Percentiles rank a stretch among this genome's conserved stretches.
Evolutionary conservation across 2,797 vertebrate genomes (phyloP).

Genomic region (Lagodon rhomboides): DNA sequence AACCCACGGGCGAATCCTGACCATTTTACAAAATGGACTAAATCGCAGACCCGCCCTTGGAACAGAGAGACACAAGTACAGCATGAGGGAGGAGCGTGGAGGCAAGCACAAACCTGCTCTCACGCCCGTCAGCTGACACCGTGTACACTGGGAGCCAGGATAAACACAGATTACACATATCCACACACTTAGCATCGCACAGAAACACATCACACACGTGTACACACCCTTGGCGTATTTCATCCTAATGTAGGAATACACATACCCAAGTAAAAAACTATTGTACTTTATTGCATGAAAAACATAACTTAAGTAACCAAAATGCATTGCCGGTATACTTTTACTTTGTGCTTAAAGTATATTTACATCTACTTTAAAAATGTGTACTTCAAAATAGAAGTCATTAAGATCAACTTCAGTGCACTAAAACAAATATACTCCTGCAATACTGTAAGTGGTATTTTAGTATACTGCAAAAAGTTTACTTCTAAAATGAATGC

Average conservation of each 20-base stretch:
- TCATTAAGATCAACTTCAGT: too few species aligned
- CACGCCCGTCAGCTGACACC: slow-evolving; percentile 49
- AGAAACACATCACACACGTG: slow-evolving; percentile 21
- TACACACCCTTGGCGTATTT: neutral
- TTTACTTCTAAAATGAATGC: too few species aligned
- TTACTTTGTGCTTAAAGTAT: too few species aligned
- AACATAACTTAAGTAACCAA: too few species aligned
- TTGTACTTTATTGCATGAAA: too few species aligned
- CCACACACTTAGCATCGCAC: slow-evolving; percentile 27
- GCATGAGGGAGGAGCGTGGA: slow-evolving; percentile 55
- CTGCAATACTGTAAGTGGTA: too few species aligned
- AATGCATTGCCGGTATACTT: too few species aligned
- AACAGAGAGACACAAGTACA: slow-evolving; percentile 27
- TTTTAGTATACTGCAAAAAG: too few species aligned
- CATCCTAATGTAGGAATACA: neutral
- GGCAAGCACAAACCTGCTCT: slow-evolving; percentile 76
- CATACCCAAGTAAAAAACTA: neutral
- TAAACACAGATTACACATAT: slow-evolving; percentile 52
- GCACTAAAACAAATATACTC: too few species aligned
- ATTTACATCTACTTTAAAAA: too few species aligned
- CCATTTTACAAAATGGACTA: slow-evolving; percentile 38
- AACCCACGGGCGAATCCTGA: slow-evolving; percentile 16
- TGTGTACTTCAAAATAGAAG: too few species aligned
- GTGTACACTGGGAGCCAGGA: slow-evolving; percentile 41
- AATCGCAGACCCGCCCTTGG: slow-evolving; percentile 20